phyloP scores from a whole-genome alignment of 2,888 invertebrate genomes.

The Polyploca ridens region DNA sequence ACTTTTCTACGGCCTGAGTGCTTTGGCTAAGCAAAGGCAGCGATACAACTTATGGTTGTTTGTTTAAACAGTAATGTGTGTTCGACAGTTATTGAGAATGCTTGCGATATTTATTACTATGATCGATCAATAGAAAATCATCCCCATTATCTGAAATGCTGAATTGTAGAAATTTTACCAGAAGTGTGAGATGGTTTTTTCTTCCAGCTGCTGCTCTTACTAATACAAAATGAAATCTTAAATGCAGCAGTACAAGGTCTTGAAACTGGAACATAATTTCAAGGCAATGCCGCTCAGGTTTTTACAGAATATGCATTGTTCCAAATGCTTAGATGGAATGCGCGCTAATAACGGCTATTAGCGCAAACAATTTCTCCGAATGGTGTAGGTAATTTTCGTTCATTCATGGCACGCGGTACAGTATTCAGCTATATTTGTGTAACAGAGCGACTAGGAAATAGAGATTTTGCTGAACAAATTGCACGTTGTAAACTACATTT shows the following conservation, averaged over 20 bases:
- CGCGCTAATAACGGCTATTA: constrained; percentile 28
- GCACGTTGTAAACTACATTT: not conserved
- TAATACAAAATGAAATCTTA: not conserved
- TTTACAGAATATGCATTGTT: constrained; percentile 34
- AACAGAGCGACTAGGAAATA: not conserved
- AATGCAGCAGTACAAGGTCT: constrained; percentile 3
- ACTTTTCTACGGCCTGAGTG: constrained; percentile 18
- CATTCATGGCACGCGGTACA: not conserved
- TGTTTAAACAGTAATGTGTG: not conserved
- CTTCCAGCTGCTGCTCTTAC: not conserved
- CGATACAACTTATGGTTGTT: not conserved
- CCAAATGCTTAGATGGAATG: constrained; percentile 35
- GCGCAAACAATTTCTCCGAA: not conserved
- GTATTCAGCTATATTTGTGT: constrained; percentile 8
- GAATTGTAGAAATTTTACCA: not conserved
- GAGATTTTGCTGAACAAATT: constrained; percentile 9
- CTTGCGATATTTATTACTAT: not conserved
- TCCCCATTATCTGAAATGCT: not conserved
- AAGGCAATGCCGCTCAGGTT: constrained; percentile 40
- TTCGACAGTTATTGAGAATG: not conserved
- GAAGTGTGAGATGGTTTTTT: not conserved
- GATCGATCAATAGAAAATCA: not conserved
- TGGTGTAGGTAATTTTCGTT: not conserved
- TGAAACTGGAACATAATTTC: constrained; percentile 21
- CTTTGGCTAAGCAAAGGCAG: constrained; percentile 27